Conservation (phyloP, 2,113 vertebrate genomes). For the Eira barbara region DNA sequence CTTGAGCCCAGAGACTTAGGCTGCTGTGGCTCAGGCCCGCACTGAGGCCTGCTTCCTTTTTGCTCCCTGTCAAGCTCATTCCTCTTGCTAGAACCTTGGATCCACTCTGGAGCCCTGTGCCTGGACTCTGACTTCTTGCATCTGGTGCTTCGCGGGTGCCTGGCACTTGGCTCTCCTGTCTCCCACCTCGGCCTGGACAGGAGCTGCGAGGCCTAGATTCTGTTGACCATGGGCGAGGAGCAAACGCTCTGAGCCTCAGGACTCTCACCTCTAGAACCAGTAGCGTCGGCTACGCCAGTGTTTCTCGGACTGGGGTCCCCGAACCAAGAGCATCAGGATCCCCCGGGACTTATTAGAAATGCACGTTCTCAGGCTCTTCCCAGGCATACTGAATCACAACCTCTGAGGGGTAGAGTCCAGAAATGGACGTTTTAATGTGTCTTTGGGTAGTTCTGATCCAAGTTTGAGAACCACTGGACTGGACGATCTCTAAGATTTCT, state of each 20-base stretch:
- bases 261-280: not conserved
- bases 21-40: not conserved
- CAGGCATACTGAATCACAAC: not conserved
- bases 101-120: too few species aligned
- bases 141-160: not conserved
- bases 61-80: not conserved
- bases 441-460: not conserved
- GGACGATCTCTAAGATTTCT: not conserved
- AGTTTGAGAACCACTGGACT: not conserved
- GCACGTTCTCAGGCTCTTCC: not conserved
- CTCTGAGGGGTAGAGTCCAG: not conserved
- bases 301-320: not conserved
- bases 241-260: not conserved
- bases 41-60: not conserved
- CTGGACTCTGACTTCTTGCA: not conserved
- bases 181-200: not conserved
- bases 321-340: not conserved
- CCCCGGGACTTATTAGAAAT: not conserved
- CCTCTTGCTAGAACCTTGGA: not conserved
- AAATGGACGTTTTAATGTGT: not conserved
- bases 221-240: not conserved
- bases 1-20: not conserved
- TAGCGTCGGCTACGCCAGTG: too few species aligned
- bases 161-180: not conserved
- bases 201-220: not conserved